Evolutionary conservation across 2,888 invertebrate species (phyloP).

Genomic region (Zygothrica quintamaculata): DNA sequence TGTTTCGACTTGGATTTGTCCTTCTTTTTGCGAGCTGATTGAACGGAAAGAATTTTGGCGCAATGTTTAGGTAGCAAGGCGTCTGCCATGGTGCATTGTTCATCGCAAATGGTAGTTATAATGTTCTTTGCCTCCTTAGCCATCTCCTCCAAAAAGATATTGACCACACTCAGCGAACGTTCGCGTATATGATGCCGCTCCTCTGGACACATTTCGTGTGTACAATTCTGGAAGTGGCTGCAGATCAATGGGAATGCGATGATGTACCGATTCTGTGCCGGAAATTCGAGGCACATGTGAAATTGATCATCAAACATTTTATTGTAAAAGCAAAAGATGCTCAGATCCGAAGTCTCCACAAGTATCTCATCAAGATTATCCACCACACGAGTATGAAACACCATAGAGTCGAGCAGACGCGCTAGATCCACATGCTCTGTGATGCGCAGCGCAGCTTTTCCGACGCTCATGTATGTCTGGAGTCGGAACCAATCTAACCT

Average conservation of each 20-base stretch:
- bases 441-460: constrained; percentile 91
- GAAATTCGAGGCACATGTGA: constrained; percentile 99
- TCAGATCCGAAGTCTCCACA: constrained; percentile 98
- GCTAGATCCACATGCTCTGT: constrained; percentile 94
- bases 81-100: constrained; percentile 98
- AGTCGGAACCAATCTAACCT: constrained; percentile 98
- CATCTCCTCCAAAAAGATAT: constrained; percentile 99
- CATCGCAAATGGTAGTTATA: constrained; percentile 98
- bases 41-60: constrained; percentile 94
- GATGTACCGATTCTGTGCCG: constrained; percentile 98
- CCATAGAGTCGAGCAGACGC: constrained; percentile 96
- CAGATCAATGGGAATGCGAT: constrained; percentile 99
- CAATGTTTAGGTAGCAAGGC: constrained; percentile 97
- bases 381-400: constrained; percentile 99
- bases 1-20: constrained; percentile 94
- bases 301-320: constrained; percentile 99
- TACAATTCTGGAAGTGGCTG: constrained; percentile 98
- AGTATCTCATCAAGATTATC: constrained; percentile 98
- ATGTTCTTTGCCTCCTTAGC: constrained; percentile 99
- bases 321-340: constrained; percentile 98
- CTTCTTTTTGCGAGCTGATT: constrained; percentile 95
- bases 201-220: constrained; percentile 99
- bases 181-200: constrained; percentile 98
- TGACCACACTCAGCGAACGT: constrained; percentile 96
- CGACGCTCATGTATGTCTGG: constrained; percentile 96